Evolutionary conservation across 2,888 invertebrate species (phyloP).

Genomic region (Xanthorhoe designata): DNA sequence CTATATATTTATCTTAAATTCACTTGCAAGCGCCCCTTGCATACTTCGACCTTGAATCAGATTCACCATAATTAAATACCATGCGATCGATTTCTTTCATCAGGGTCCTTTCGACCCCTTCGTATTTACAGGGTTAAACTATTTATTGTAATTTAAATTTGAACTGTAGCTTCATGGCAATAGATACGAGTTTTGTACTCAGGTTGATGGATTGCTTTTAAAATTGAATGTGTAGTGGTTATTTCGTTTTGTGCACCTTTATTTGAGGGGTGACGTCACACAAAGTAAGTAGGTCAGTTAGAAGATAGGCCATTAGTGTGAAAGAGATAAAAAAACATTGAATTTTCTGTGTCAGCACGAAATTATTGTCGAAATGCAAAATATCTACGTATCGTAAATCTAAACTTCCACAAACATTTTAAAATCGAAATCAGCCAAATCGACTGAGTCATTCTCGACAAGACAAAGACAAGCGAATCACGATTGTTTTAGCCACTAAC

Average conservation of each 20-base stretch:
- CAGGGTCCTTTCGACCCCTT: slow-evolving; percentile 64
- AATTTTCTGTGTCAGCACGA: background rate
- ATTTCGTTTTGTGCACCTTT: slow-evolving; percentile 36
- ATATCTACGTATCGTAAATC: too few species aligned
- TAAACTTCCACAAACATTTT: too few species aligned
- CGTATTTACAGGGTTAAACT: slow-evolving; percentile 57
- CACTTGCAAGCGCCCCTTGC: slow-evolving; percentile 21
- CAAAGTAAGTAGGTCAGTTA: slow-evolving; percentile 53
- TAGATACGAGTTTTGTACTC: slow-evolving; percentile 23
- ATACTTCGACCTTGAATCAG: slow-evolving; percentile 72
- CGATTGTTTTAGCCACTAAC: too few species aligned
- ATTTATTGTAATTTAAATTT: slow-evolving; percentile 42
- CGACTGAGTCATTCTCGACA: too few species aligned
- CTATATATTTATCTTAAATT: background rate
- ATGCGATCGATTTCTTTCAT: slow-evolving; percentile 71
- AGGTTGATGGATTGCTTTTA: slow-evolving; percentile 35
- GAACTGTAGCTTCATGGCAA: slow-evolving; percentile 28
- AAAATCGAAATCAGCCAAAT: too few species aligned
- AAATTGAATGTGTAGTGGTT: slow-evolving; percentile 18
- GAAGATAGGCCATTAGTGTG: slow-evolving; percentile 12
- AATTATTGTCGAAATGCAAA: background rate
- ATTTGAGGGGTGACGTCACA: slow-evolving; percentile 36
- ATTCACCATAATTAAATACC: slow-evolving; percentile 71
- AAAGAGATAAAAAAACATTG: background rate
- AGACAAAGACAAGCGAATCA: too few species aligned